Base-by-base conservation (phyloP, 2,113 vertebrate species). In the Clarias gariepinus region DNA sequence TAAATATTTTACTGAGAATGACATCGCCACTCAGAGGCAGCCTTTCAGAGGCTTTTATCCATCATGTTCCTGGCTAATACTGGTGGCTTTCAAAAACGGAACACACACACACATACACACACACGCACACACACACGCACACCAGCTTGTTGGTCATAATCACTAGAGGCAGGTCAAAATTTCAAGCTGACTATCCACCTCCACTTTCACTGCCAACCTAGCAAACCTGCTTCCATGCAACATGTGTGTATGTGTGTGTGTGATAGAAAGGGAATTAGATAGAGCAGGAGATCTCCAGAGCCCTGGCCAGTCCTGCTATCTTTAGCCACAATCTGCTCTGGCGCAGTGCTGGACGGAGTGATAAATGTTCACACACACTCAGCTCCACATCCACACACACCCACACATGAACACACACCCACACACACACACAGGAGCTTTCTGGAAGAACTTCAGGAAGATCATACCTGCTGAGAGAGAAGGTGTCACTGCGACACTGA, bases 361-460 rank as follows among this genome's bases (percentile, higher is more conserved):
- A 79, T 91, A 87, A 91, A 86, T 86, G 85, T 91, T 90, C 88
- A 88, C 77, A 90, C 66, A 84, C 71, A 81, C 41, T 19, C 74
- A 78, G 76, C 53, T 78, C 53, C 77, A 58, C 77, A 58, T 53
- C 73, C 16, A 52, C 73, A 84, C 55, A 71, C 66, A 55, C 66
- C 11, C 61, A 52, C 80, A 66, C 61, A 66, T 4, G 9, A 33
- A 64, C 18, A n/a, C 77, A 80, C 78, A 52, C 81, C 6, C 15
- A 55, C 63, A 12, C 16, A 41, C 82, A 33, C 47, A 18, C 16
- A 84, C 53, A 18, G 7, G 55, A 78, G 25, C 52, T 57, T 78
- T 57, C 5, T 81, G 18, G 36, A 81, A 63, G 60, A 63, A 81
- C 80, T 81, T 81, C 58, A 81, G 60, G 60, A 41, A 25, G 80